Percentiles rank a stretch among this genome's conserved stretches.
These are phyloP conservation scores for Pachypanchax playfairii DNA, from an alignment of 2,113 vertebrate species.

Conservation along the genomic window DNA sequence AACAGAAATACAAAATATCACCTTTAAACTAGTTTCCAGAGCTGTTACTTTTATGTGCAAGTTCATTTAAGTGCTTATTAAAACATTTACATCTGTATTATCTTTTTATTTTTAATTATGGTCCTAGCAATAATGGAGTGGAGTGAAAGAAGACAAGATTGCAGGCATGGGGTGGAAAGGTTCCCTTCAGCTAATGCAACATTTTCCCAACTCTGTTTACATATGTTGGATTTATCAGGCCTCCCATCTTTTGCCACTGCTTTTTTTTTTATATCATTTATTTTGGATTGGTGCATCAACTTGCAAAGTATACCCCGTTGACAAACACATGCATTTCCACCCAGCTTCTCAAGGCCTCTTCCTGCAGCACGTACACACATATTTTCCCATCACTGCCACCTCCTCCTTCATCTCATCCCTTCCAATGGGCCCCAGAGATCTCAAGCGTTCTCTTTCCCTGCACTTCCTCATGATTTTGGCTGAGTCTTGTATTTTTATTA, in stretches of 20 bases:
- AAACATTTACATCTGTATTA: background rate
- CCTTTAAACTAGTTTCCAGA: too few relatives aligned
- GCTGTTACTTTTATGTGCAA: too few relatives aligned
- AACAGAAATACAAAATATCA: too few relatives aligned
- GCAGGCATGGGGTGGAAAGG: slow-evolving; percentile 9
- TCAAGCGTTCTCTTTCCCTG: slow-evolving; percentile 37
- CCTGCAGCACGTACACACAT: slow-evolving; percentile 77
- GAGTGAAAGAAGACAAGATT: slow-evolving; percentile 11
- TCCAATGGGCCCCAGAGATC: slow-evolving; percentile 34
- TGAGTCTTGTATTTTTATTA: slow-evolving; percentile 31
- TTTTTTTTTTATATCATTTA: slow-evolving; percentile 73
- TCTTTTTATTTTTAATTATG: slow-evolving; percentile 8
- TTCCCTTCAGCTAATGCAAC: slow-evolving; percentile 45
- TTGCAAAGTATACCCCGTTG: slow-evolving; percentile 60
- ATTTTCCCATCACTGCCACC: slow-evolving; percentile 70
- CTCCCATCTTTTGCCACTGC: slow-evolving; percentile 10
- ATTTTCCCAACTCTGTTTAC: slow-evolving; percentile 63
- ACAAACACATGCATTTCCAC: slow-evolving; percentile 46
- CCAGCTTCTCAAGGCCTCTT: slow-evolving; percentile 64
- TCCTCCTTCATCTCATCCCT: slow-evolving; percentile 19
- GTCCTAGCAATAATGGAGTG: slow-evolving; percentile 33
- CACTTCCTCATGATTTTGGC: slow-evolving; percentile 13
- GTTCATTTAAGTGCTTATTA: too few relatives aligned
- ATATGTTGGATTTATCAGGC: slow-evolving; percentile 63
- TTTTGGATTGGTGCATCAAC: slow-evolving; percentile 61